phyloP scores from a whole-genome alignment of 2,113 vertebrate genomes.

The Recurvirostra avosetta region DNA sequence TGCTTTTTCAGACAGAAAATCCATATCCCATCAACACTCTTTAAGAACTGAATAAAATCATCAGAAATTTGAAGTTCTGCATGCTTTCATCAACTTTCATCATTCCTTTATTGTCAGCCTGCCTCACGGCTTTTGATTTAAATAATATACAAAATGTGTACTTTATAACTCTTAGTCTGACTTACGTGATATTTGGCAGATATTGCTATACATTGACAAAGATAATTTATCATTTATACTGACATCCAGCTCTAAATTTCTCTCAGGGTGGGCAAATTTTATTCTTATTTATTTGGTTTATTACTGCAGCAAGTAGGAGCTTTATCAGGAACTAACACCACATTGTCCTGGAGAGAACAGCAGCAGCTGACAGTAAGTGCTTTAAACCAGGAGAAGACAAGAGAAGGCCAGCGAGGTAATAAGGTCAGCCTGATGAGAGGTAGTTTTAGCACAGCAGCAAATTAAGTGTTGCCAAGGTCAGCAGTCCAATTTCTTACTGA shows the following conservation, averaged over 20 bases:
- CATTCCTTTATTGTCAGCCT: neutral
- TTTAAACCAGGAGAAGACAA: neutral
- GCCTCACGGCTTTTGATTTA: neutral
- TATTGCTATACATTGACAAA: neutral
- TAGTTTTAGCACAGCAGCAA: neutral
- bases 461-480: neutral
- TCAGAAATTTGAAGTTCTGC: neutral
- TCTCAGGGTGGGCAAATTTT: neutral
- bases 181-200: neutral
- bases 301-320: neutral
- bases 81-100: neutral
- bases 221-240: neutral
- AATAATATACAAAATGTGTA: neutral
- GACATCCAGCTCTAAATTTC: neutral
- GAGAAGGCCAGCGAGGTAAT: neutral
- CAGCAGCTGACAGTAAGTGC: neutral
- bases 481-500: neutral
- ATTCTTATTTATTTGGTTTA: neutral
- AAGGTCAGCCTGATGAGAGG: neutral
- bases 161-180: neutral
- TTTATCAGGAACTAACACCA: neutral
- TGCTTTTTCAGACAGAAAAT: neutral
- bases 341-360: neutral
- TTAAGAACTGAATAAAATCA: neutral
- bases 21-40: neutral